Conservation (phyloP, 2,113 vertebrate species). For the Mellivora capensis region DNA sequence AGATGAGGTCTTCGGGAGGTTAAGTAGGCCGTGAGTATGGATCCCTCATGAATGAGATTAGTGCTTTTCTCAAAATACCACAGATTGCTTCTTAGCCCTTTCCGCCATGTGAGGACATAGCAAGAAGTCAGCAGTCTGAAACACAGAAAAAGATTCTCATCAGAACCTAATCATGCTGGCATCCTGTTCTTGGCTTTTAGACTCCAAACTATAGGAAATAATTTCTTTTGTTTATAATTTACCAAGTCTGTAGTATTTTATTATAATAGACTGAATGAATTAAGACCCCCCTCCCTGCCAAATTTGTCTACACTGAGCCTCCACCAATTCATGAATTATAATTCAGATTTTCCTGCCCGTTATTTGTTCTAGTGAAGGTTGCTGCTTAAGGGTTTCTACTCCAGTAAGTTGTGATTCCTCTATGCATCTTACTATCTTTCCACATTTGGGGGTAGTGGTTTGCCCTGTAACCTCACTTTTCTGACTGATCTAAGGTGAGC, state of each 20-base stretch:
- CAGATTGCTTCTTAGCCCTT: background rate
- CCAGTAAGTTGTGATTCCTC: background rate
- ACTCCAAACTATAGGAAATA: background rate
- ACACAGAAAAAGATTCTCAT: background rate
- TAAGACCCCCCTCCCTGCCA: background rate
- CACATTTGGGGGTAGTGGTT: background rate
- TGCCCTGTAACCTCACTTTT: background rate
- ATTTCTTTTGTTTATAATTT: background rate
- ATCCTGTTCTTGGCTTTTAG: background rate
- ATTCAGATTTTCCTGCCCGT: background rate
- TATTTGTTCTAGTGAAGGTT: background rate
- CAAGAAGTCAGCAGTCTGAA: background rate
- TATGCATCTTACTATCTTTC: background rate
- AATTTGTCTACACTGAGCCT: background rate
- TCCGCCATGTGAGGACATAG: background rate
- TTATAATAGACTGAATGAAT: background rate
- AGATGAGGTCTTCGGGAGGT: background rate
- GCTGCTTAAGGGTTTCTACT: background rate
- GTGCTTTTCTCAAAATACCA: background rate
- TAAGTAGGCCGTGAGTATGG: background rate
- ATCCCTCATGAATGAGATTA: background rate
- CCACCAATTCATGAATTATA: background rate
- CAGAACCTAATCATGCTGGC: background rate
- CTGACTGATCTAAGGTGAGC: background rate
- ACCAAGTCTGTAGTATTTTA: background rate